Base-by-base conservation (phyloP, 2,113 vertebrate genomes). In the Dicentrarchus labrax region DNA sequence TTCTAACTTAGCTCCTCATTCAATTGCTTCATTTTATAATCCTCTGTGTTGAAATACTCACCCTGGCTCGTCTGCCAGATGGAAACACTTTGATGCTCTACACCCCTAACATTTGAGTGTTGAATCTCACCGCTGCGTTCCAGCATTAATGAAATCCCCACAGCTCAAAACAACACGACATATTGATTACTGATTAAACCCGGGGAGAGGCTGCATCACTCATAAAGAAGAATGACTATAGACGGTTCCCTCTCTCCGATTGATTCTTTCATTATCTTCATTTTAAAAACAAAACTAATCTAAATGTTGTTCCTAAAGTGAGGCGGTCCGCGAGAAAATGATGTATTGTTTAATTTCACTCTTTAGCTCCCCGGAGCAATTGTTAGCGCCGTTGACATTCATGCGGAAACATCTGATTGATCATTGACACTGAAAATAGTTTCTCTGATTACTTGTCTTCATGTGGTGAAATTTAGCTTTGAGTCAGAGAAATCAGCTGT, bases 401-500 rank as follows among this genome's bases (percentile, higher is more conserved):
- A 36, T 62, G 13, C 45, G 4, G 9, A 39, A 48, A 6, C 61
- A 66, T 48, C 53, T 38, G 64, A 59, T 48, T 50, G 76, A 59
- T 69, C 15, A 24, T 12, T 51, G 30, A 50, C 15, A 11, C 6
- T 7, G 39, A 22, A 41, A 2, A 38, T n/a, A 48, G 51, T 13
- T 67, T 6, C n/a, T 22, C 67, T 73, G 64, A 79, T 69, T 50
- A 17, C 59, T 64, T 64, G 21, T 38, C 47, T 54, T 74, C 21
- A 48, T 39, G 38, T 7, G 53, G 13, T 19, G 41, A 24, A 56
- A 67, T 7, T 45, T 24, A 60, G 60, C 22, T 30, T 66, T 0
- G 8, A 43, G n/a, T 30, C 3, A 0, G 13, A 76, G 15, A 43
- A 45, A 67, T n/a, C 30, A 22, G 51, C 53, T 30, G 15, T 53